Evolutionary conservation across 2,113 vertebrate genomes (phyloP).

Genomic region (Cynocephalus volans): DNA sequence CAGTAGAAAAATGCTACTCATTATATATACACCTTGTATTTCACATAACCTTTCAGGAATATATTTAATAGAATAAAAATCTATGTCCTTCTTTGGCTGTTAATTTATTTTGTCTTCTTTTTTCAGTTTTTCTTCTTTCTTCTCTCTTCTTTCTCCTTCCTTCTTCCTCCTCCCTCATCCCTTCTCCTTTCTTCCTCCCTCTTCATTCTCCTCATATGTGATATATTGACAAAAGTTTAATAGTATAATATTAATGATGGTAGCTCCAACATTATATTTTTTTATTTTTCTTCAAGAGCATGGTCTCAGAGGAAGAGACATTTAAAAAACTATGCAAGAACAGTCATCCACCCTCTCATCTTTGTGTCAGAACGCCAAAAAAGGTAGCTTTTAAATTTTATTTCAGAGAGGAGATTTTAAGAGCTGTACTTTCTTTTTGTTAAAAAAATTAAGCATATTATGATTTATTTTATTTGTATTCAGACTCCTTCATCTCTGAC

Average conservation of each 20-base stretch:
- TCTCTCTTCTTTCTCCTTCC: not conserved
- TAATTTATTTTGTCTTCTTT: constrained; percentile 47
- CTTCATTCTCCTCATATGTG: not conserved
- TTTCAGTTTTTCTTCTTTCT: not conserved
- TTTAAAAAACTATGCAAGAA: constrained; percentile 82
- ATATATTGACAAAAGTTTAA: constrained; percentile 8
- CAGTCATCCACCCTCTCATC: constrained; percentile 81
- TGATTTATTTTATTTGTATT: constrained; percentile 80
- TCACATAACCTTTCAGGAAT: constrained; percentile 6
- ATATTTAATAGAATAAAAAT: constrained; percentile 57
- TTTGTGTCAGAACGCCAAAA: constrained; percentile 79
- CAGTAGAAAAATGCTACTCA: constrained; percentile 9
- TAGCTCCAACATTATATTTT: constrained; percentile 49
- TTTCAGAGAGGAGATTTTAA: constrained; percentile 70
- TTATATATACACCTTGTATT: not conserved
- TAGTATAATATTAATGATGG: constrained; percentile 22
- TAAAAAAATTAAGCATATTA: constrained; percentile 48
- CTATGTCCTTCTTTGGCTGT: not conserved
- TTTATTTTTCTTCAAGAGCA: constrained; percentile 86
- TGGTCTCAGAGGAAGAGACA: constrained; percentile 89
- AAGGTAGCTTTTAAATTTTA: constrained; percentile 86
- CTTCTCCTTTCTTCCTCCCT: not conserved
- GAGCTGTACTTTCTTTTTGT: not conserved
- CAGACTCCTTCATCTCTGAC: constrained; percentile 85
- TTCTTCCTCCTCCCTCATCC: no score